These are phyloP conservation scores for Oplegnathus fasciatus DNA, from an alignment of 2,113 vertebrate species.

Conservation along the genomic window DNA sequence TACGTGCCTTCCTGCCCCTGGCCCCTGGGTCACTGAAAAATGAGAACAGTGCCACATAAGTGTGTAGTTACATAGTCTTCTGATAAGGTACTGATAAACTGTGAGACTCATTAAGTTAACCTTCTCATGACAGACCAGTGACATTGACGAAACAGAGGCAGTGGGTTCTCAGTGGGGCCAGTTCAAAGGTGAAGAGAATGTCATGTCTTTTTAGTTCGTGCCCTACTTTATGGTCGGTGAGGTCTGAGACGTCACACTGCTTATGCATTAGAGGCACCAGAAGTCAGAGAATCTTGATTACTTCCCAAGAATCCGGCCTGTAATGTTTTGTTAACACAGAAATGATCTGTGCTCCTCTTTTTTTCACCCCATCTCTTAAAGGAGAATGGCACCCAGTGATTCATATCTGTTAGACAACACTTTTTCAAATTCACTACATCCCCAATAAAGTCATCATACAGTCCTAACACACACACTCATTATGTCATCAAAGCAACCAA, in stretches of 20 bases:
- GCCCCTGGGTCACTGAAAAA: background rate
- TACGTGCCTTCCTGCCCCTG: background rate
- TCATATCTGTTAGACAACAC: background rate
- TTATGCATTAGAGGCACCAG: background rate
- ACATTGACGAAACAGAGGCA: background rate
- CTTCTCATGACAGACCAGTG: slow-evolving; percentile 11
- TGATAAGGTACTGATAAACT: slow-evolving; percentile 72
- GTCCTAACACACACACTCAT: no score
- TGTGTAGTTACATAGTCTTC: slow-evolving; percentile 48
- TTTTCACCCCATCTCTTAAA: slow-evolving; percentile 12
- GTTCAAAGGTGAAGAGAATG: slow-evolving; percentile 25
- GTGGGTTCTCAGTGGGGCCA: background rate
- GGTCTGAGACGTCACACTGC: background rate
- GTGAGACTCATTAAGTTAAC: slow-evolving; percentile 23
- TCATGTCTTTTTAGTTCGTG: background rate
- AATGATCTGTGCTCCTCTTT: background rate
- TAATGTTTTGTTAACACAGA: slow-evolving; percentile 2
- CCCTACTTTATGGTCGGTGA: slow-evolving; percentile 1
- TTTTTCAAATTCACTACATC: background rate
- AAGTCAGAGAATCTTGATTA: slow-evolving; percentile 6
- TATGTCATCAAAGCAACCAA: background rate
- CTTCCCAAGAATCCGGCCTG: background rate
- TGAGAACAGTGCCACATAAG: slow-evolving; percentile 24
- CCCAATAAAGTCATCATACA: background rate
- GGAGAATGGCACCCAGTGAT: background rate